Evolutionary conservation across 2,113 vertebrate genomes (phyloP).

Genomic region (Melanocharis versteri): DNA sequence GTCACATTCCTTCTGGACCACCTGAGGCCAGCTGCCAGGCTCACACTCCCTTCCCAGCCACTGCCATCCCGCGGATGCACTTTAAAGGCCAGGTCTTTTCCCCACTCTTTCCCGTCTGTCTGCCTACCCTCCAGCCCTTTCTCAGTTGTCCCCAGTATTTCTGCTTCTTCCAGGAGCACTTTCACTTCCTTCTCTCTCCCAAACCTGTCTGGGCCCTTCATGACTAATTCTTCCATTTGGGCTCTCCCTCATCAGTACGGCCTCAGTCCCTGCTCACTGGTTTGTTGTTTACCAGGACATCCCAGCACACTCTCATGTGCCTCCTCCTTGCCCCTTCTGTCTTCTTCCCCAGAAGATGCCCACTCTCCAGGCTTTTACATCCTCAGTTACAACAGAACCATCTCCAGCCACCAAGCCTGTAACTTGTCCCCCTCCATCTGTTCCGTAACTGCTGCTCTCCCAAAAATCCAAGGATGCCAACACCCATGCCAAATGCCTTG

Average conservation of each 20-base stretch:
- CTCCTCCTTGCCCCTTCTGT: not conserved
- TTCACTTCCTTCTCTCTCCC: not conserved
- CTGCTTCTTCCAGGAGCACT: not conserved
- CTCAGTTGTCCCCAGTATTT: not conserved
- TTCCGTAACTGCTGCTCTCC: not conserved
- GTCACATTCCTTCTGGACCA: not conserved
- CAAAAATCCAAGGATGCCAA: not conserved
- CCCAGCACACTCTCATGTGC: not conserved
- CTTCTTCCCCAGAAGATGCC: not conserved
- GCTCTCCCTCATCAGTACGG: not conserved
- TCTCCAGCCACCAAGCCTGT: not conserved
- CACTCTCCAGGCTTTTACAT: not conserved
- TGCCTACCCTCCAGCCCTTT: not conserved
- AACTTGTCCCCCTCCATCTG: not conserved
- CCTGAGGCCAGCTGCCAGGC: not conserved
- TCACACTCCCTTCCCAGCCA: not conserved
- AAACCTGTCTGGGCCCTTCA: not conserved
- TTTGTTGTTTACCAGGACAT: not conserved
- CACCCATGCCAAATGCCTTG: not conserved
- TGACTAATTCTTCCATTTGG: not conserved
- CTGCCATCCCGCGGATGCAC: rapidly evolving
- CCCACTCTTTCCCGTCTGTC: not conserved
- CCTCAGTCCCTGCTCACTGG: not conserved
- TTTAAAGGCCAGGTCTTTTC: not conserved
- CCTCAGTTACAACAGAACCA: not conserved